Evolutionary conservation across 2,797 vertebrate genomes (phyloP).

Genomic region (Notolabrus celidotus): DNA sequence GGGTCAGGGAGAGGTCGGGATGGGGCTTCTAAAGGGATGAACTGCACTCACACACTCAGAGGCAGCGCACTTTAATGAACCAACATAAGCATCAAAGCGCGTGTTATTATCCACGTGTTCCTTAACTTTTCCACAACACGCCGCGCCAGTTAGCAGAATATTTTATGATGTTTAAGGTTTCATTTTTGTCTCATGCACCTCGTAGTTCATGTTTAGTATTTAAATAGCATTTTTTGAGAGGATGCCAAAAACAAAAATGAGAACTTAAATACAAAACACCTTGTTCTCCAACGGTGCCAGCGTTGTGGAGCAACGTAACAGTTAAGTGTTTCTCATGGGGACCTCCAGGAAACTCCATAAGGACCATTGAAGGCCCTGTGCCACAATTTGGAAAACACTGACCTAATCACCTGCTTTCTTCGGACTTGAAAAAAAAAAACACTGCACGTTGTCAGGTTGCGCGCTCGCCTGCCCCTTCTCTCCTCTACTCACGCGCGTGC

Average conservation of each 20-base stretch:
- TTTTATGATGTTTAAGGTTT: conserved; percentile 32
- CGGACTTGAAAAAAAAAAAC: conserved; percentile 26
- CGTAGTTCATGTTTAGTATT: background rate
- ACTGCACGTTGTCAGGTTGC: background rate
- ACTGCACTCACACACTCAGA: conserved; percentile 59
- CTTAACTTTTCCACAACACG: conserved; percentile 43
- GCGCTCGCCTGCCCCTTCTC: background rate
- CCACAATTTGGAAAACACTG: conserved; percentile 50
- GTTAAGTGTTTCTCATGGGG: conserved; percentile 28
- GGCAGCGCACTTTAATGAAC: conserved; percentile 74
- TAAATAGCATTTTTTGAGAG: background rate
- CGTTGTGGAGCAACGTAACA: conserved; percentile 11
- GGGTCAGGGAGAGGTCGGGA: conserved; percentile 93
- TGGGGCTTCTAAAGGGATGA: conserved; percentile 84
- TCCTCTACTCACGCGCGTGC: too few species aligned
- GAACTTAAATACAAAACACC: conserved; percentile 12
- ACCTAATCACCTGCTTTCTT: conserved; percentile 57
- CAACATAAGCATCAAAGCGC: conserved; percentile 55
- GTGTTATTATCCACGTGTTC: conserved; percentile 46
- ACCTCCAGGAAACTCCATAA: conserved; percentile 38
- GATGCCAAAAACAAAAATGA: background rate
- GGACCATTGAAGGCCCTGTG: conserved; percentile 24
- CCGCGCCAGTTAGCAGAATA: conserved; percentile 16
- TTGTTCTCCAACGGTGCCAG: conserved; percentile 5
- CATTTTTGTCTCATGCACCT: background rate